Conservation (phyloP, 2,113 vertebrate species). For the Sceloporus tristichus region DNA sequence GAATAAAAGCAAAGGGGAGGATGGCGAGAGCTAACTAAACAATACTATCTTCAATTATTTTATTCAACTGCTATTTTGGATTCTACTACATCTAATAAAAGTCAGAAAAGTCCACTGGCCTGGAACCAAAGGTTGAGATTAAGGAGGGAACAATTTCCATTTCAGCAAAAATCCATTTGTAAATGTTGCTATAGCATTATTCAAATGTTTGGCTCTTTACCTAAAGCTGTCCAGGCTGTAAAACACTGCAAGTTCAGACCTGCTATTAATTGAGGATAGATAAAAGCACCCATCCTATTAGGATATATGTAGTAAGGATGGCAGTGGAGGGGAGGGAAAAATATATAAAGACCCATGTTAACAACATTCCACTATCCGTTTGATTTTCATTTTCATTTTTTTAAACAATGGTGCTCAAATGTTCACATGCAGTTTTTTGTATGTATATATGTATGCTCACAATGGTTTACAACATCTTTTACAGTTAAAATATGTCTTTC, state of each 20-base stretch:
- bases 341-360: neutral
- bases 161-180: constrained; percentile 51
- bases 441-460: neutral
- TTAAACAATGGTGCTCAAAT: neutral
- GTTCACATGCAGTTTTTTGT: neutral
- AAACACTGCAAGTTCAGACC: neutral
- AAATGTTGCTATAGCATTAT: constrained; percentile 28
- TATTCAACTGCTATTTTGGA: constrained; percentile 71
- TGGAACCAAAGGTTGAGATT: constrained; percentile 64
- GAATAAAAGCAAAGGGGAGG: constrained; percentile 69
- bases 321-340: neutral
- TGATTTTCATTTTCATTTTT: constrained; percentile 6
- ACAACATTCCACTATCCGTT: neutral
- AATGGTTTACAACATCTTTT: neutral
- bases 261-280: constrained; percentile 17
- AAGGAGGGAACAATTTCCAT: constrained; percentile 55
- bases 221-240: constrained; percentile 1
- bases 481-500: neutral
- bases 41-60: constrained; percentile 74
- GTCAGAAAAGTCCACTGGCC: constrained; percentile 52
- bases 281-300: neutral
- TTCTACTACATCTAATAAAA: constrained; percentile 73
- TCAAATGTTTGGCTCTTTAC: constrained; percentile 41
- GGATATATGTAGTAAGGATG: neutral
- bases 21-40: constrained; percentile 54